These are phyloP conservation scores for Drosophila prostipennis DNA, from an alignment of 2,888 invertebrate species.

Conservation along the genomic window DNA sequence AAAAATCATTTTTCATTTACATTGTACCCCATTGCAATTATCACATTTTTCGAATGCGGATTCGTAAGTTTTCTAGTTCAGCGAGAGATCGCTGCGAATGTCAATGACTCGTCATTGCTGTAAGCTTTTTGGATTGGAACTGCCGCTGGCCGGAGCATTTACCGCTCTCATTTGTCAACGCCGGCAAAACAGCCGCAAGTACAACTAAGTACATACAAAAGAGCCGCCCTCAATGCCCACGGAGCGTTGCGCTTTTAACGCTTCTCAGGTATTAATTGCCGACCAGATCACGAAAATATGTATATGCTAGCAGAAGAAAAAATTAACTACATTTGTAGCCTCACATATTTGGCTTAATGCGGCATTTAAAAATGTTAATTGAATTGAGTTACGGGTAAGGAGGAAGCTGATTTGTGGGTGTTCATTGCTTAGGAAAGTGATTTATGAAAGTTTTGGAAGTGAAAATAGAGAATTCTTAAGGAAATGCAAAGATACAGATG, in stretches of 20 bases:
- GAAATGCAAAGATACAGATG: no score
- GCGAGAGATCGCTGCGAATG: conserved; percentile 49
- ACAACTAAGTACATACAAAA: conserved; percentile 28
- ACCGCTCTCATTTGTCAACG: conserved; percentile 62
- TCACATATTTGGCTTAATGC: conserved; percentile 49
- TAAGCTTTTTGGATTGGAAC: conserved; percentile 59
- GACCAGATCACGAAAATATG: conserved; percentile 66
- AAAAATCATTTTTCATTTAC: conserved; percentile 14
- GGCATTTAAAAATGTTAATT: conserved; percentile 75
- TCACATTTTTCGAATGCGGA: conserved; percentile 52
- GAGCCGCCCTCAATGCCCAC: conserved; percentile 75
- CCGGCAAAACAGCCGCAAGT: conserved; percentile 8
- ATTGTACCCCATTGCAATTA: conserved; percentile 55
- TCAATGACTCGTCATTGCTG: conserved; percentile 63
- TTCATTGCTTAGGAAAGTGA: conserved; percentile 28
- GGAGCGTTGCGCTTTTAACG: conserved; percentile 71
- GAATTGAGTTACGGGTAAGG: conserved; percentile 20
- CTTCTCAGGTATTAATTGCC: conserved; percentile 70
- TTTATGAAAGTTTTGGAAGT: conserved; percentile 11
- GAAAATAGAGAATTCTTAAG: neutral
- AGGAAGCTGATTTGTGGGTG: conserved; percentile 11
- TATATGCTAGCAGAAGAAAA: conserved; percentile 17
- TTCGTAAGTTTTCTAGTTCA: conserved; percentile 65
- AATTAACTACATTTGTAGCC: conserved; percentile 42
- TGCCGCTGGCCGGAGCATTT: conserved; percentile 54